Evolutionary conservation across 2,888 invertebrate genomes (phyloP).

Genomic region (Coenonympha glycerion): DNA sequence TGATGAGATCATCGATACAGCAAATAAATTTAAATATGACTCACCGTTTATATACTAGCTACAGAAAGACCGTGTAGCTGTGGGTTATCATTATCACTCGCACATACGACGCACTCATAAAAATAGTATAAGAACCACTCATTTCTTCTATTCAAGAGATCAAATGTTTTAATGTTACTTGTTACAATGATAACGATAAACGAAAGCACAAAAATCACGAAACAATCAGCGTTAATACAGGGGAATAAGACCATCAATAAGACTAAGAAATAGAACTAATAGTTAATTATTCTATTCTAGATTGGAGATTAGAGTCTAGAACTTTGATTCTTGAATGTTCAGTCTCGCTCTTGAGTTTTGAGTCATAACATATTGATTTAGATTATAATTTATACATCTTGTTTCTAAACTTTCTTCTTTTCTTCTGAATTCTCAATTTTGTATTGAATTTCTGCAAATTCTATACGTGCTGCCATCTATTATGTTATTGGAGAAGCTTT

Average conservation of each 20-base stretch:
- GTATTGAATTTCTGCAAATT: conserved; percentile 58
- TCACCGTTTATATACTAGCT: conserved; percentile 67
- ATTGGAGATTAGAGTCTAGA: too few species aligned
- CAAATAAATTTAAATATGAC: conserved; percentile 77
- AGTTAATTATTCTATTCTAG: too few species aligned
- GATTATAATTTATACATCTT: too few species aligned
- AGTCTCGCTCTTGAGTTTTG: conserved; percentile 20
- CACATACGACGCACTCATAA: conserved; percentile 37
- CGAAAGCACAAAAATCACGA: too few species aligned
- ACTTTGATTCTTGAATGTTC: too few species aligned
- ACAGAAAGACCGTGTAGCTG: conserved; percentile 68
- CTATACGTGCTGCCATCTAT: conserved; percentile 56
- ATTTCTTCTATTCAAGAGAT: conserved; percentile 37
- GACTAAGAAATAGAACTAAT: too few species aligned
- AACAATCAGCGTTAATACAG: too few species aligned
- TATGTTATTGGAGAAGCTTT: conserved; percentile 11
- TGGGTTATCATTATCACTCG: conserved; percentile 69
- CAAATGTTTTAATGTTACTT: conserved; percentile 17
- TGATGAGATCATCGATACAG: conserved; percentile 74
- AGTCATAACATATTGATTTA: too few species aligned
- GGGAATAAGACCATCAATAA: too few species aligned
- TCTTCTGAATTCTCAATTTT: conserved; percentile 32
- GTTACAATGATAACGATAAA: not conserved
- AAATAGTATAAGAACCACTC: conserved; percentile 34
- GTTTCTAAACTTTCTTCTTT: too few species aligned